These are phyloP conservation scores for Xenopus laevis DNA, from an alignment of 2,113 vertebrate species.

Conservation along the genomic window DNA sequence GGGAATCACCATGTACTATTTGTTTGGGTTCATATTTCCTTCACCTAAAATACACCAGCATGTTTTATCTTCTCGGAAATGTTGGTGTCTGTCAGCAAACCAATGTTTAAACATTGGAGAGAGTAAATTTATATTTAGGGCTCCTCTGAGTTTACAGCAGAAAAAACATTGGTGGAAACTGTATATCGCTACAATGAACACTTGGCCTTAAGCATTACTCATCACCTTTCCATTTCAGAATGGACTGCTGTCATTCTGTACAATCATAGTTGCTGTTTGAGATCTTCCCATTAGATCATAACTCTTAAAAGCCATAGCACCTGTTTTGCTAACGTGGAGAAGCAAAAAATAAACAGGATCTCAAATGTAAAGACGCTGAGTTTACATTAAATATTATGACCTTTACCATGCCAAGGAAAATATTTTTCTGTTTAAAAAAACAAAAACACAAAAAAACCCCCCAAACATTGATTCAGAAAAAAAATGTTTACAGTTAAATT, in stretches of 20 bases:
- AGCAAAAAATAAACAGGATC: too few species aligned
- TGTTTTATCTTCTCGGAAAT: constrained; percentile 23
- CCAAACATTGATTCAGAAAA: too few species aligned
- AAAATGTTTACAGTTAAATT: too few species aligned
- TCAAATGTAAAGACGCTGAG: too few species aligned
- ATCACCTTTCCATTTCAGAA: constrained; percentile 13
- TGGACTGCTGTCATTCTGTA: neutral
- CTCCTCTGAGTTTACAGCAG: constrained; percentile 6
- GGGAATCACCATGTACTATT: neutral
- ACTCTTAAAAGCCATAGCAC: neutral
- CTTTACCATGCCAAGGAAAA: too few species aligned
- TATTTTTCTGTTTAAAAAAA: too few species aligned
- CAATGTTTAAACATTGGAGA: constrained; percentile 9
- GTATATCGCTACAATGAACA: constrained; percentile 23
- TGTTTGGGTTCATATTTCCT: constrained; percentile 13
- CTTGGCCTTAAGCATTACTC: constrained; percentile 26
- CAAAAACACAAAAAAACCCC: too few species aligned
- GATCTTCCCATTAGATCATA: neutral
- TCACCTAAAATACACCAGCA: neutral
- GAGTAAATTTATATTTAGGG: constrained; percentile 18
- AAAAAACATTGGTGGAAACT: constrained; percentile 12
- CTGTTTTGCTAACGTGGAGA: neutral
- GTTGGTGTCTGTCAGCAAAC: constrained; percentile 11
- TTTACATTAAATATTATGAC: too few species aligned
- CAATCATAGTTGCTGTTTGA: neutral